Evolutionary conservation across 2,113 vertebrate genomes (phyloP).

Genomic region (Furnarius figulus): DNA sequence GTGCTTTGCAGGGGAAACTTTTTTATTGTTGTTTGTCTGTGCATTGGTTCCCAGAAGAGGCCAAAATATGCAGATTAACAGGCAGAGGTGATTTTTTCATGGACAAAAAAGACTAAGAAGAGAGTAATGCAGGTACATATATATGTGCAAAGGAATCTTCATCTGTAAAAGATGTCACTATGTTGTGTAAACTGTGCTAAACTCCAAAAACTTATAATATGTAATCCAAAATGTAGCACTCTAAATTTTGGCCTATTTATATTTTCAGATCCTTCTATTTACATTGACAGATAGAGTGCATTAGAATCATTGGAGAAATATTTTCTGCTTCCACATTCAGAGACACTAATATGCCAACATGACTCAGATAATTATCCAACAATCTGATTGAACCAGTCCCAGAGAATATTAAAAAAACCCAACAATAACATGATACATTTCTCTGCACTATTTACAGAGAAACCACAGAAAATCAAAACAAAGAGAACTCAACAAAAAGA

Average conservation of each 20-base stretch:
- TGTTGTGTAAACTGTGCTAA: not conserved
- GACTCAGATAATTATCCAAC: not conserved
- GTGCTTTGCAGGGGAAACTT: not conserved
- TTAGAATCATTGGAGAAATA: not conserved
- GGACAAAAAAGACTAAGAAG: not conserved
- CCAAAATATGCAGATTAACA: not conserved
- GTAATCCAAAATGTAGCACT: not conserved
- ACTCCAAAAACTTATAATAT: not conserved
- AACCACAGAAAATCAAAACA: not conserved
- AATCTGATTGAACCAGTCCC: not conserved
- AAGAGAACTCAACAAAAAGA: not conserved
- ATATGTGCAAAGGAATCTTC: not conserved
- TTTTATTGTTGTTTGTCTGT: not conserved
- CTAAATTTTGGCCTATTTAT: not conserved
- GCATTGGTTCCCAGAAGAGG: not conserved
- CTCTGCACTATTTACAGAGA: not conserved
- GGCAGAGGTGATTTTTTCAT: not conserved
- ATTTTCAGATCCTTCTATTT: not conserved
- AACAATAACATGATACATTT: not conserved
- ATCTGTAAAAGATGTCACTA: not conserved
- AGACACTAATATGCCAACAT: not conserved
- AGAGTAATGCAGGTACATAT: not conserved
- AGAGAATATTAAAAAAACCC: not conserved
- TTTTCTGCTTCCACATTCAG: not conserved
- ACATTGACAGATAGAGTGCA: not conserved